A percentile compares a stretch with the other conserved stretches of the same genome.
Conservation (phyloP, 2,113 vertebrate species). For the Pleuronectes platessa region DNA sequence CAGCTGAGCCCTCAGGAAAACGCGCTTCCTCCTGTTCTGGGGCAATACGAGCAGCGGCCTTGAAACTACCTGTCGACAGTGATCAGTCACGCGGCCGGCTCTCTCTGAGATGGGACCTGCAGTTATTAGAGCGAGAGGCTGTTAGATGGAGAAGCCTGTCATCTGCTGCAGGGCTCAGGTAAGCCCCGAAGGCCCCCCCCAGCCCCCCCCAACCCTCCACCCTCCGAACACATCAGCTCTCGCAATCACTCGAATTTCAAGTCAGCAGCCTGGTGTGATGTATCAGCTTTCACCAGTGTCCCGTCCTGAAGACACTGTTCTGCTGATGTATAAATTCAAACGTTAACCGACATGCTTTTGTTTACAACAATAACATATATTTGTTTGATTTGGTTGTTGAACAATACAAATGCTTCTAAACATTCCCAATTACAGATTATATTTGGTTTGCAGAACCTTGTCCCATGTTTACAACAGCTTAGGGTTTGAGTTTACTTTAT, state of each 20-base stretch:
- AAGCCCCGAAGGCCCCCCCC: conserved; percentile 61
- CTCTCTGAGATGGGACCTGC: conserved; percentile 75
- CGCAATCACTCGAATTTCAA: conserved; percentile 43
- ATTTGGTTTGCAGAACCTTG: neutral
- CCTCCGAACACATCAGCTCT: conserved; percentile 46
- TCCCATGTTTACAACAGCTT: too few relatives aligned
- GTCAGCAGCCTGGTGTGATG: conserved; percentile 50
- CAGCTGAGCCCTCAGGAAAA: conserved; percentile 71
- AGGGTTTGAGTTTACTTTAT: too few relatives aligned
- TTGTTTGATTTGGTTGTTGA: neutral
- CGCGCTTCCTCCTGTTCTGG: conserved; percentile 56
- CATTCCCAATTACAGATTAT: neutral
- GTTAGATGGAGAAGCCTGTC: conserved; percentile 71
- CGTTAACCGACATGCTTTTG: neutral
- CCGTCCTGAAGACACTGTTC: conserved; percentile 27
- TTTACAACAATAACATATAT: neutral
- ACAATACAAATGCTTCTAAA: neutral
- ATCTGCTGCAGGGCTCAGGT: conserved; percentile 57
- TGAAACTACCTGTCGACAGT: conserved; percentile 82
- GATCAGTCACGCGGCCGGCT: conserved; percentile 76
- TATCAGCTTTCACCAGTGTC: conserved; percentile 35
- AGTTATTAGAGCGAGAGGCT: conserved; percentile 82
- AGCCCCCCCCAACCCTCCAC: neutral
- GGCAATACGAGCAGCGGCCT: conserved; percentile 72
- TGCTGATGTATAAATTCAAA: neutral